Base-by-base conservation (phyloP, 2,797 vertebrate species). In the Mastacembelus armatus region DNA sequence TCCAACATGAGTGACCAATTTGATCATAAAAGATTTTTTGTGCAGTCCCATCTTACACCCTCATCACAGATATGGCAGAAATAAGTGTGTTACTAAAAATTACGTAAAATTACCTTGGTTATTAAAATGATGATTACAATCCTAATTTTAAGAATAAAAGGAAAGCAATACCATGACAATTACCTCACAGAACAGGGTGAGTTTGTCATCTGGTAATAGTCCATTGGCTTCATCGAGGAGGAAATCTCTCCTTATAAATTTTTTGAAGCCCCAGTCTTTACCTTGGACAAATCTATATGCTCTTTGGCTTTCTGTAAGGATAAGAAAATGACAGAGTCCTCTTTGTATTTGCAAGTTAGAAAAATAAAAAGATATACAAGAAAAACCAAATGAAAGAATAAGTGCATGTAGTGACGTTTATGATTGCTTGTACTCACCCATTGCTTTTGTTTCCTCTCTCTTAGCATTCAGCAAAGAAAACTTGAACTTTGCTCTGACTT, bases 191-290 rank as follows among this genome's bases (percentile, higher is more conserved):
- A 98, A 99, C 73, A 99, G 93, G 0, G 97, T 98, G 83, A 99
- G 97, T 85, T 99, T 99, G 92, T 99, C 98, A 84, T 99, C 98
- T 67, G 98, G 97, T 88, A 99, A 92, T 74, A 99, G 96, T 85
- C 97, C 97, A 86, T 99, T 99, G 83, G 96, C 95, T 95, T 99
- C 97, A 88, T 99, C 98, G 45, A 99, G 95, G 81, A 99, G 96
- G 91, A 99, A 99, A 92, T 99, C 98, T 93, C 98, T 95, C 84
- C 97, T 91, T 89, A 99, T 99, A 88, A 99, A 99, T 88, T 99
- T 99, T 93, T 99, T 99, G 94, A 99, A 99, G 58, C 98, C 98
- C 98, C 98, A 99, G 91, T 99, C 98, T 88, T 99, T 99, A 81
- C 98, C 97, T 94, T 99, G 98, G 81, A 98, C 97, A 94, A 99